Percentiles rank a stretch among this genome's conserved stretches.
These are phyloP conservation scores for Microcebus tavaratra DNA, from an alignment of 2,113 vertebrate genomes.

Conservation along the genomic window DNA sequence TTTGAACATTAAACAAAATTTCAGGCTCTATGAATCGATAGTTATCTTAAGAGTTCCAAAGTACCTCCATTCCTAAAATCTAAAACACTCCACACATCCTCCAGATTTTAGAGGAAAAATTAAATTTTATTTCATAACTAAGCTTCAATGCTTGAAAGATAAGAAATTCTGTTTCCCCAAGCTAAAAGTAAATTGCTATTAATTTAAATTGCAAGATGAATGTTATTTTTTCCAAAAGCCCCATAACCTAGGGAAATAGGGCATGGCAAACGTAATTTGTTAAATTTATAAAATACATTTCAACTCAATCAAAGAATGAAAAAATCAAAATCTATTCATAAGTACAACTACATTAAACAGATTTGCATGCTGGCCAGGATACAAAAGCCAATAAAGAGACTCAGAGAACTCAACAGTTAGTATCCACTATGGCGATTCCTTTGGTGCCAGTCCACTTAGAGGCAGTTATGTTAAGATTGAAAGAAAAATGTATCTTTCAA, in stretches of 20 bases:
- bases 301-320: neutral
- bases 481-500: neutral
- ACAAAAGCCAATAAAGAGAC: neutral
- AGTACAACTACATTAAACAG: neutral
- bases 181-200: neutral
- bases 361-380: neutral
- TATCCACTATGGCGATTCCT: neutral
- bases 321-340: neutral
- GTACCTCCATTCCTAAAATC: neutral
- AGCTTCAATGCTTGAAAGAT: neutral
- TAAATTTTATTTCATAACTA: conserved; percentile 47
- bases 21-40: neutral
- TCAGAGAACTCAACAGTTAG: neutral
- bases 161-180: neutral
- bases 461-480: neutral
- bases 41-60: neutral
- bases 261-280: neutral
- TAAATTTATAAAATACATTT: conserved; percentile 32
- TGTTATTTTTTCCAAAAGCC: neutral
- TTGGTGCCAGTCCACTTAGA: neutral
- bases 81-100: neutral
- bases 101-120: neutral
- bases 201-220: conserved; percentile 13
- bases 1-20: conserved; percentile 10
- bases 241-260: neutral